Conservation (phyloP, 2,888 invertebrate genomes). For the Aspidiotus destructor region DNA sequence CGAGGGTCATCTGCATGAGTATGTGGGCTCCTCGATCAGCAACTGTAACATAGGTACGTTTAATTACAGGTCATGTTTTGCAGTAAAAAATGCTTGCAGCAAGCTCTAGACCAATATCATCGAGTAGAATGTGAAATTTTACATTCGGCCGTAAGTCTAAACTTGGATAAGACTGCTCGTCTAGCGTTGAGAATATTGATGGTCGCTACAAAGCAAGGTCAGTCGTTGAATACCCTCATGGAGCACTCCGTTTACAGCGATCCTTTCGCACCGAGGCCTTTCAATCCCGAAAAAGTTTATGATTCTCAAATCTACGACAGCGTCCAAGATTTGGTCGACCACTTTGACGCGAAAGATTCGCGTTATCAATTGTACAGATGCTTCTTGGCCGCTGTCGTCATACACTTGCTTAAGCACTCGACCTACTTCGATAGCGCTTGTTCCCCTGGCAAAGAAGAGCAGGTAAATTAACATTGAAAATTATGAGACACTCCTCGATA, state of each 20-base stretch:
- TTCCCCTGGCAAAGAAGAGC: not conserved
- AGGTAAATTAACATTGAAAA: too few relatives aligned
- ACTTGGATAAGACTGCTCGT: not conserved
- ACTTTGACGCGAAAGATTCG: not conserved
- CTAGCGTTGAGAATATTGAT: not conserved
- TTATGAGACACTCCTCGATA: too few relatives aligned
- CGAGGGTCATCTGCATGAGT: too few relatives aligned
- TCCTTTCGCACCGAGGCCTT: not conserved
- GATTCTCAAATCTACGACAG: not conserved
- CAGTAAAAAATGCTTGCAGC: not conserved
- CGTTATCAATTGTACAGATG: not conserved
- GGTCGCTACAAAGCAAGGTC: not conserved
- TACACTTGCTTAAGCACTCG: not conserved
- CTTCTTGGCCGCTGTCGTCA: not conserved
- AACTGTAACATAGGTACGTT: too few relatives aligned
- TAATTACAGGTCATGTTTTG: not conserved
- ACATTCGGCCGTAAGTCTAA: not conserved
- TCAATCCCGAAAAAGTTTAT: not conserved
- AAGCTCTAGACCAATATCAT: not conserved
- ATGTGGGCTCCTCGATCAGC: too few relatives aligned
- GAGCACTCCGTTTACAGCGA: not conserved
- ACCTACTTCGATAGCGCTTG: not conserved
- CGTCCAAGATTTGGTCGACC: not conserved
- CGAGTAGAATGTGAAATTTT: not conserved
- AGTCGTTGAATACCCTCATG: not conserved